Evolutionary conservation across 2,113 vertebrate species (phyloP), one percentile per base, ranked within the genome.

Genomic region (Bambusicola thoracicus): DNA sequence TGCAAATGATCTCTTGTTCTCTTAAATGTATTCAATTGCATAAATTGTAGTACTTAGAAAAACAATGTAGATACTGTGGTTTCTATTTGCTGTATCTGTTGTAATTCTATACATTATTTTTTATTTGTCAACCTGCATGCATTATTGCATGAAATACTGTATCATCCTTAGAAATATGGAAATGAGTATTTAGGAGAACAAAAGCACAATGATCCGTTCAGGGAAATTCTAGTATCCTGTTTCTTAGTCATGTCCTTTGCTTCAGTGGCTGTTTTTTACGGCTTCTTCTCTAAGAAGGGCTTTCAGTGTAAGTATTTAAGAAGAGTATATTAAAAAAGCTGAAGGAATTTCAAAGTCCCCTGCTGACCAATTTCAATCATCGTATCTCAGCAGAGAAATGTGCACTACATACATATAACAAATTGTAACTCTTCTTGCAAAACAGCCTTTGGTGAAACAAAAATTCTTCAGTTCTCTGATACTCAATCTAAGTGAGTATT

Each of bases 121-220:
- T 92, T 72, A 75, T 75, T 83, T 88, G 48, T 48, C 59, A 84
- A 68, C 30, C 72, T 83, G 77, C 61, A 81, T 18, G 49, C 20
- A 48, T 81, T 85, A 44, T 48, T 66, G 77, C 44, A 78, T 65
- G 53, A 56, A 86, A 83, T 20, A 40, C 5, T 24, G 25, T 77
- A 36, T 61, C 38, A 89, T 89, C 75, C 59, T 76, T 77, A 95
- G 80, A 87, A 88, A 41, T 48, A 96, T 21, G 96, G 87, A 97
- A 97, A 93, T 38, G 85, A 95, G 93, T 96, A 92, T 80, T 91
- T 87, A 83, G 91, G 96, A 94, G 90, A 97, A 93, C 86, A 90
- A 94, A 96, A 92, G 74, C 92, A 95, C 89, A 93, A 83, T 87
- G 94, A 87, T 90, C 87, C 94, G 63, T 68, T 84, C 84, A 94